Base-by-base conservation (phyloP, 2,797 vertebrate species). In the Chelmon rostratus region DNA sequence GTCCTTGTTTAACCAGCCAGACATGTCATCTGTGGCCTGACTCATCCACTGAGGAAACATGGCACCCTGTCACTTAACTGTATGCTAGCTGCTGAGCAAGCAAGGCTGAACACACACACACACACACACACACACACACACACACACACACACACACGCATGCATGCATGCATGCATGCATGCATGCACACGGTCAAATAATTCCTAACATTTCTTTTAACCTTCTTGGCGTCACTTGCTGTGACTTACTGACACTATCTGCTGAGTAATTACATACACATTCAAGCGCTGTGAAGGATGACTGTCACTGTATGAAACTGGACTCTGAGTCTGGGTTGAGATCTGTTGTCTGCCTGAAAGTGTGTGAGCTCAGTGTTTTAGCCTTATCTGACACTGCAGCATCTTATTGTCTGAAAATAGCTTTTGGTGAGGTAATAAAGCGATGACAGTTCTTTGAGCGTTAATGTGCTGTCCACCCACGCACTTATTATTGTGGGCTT, bases 1-100 rank as follows among this genome's bases (percentile, higher is more conserved):
- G 84, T 89, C 80, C 85, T 83, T 79, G 86, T 92, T 86, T 79
- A 84, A 89, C 81, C 66, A 85, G 81, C 76, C 63, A 84, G 76
- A 82, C 82, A 21, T 89, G 82, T 87, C 82, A 75, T 81, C 69
- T 87, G 73, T 78, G 77, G 79, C 83, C 62, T 92, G 84, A 91
- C 65, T 91, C 84, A 85, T 85, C 57, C 23, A 70, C 37, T 76
- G 63, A 80, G 81, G 62, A 78, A 72, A 66, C 79, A 59, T 53
- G 52, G 82, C 58, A 79, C 28, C 72, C 76, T 77, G 76, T 87
- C 78, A 79, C 85, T 83, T 68, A 47, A 78, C 67, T 79, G 77
- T 35, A 61, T 59, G 23, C 47, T 63, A 50, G 54, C 73, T 12
- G 52, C 72, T 84, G 73, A 85, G 68, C 57, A 57, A 75, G 78